phyloP scores from a whole-genome alignment of 2,113 vertebrate species.

The Heptranchias perlo region DNA sequence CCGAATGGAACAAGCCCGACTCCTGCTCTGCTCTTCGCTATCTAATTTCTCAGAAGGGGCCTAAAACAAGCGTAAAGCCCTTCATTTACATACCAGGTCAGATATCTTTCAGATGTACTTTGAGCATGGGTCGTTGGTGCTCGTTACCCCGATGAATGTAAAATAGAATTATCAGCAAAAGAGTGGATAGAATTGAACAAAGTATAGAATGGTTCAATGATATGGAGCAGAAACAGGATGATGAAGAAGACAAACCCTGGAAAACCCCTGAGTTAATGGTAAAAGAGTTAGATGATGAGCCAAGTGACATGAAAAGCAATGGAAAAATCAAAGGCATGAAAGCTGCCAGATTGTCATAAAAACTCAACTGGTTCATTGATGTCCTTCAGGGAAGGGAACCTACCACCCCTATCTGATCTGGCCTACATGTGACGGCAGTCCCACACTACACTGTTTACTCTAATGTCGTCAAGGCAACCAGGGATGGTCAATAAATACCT shows the following conservation, averaged over 20 bases:
- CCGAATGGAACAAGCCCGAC: background rate
- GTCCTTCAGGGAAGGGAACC: background rate
- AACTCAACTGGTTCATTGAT: background rate
- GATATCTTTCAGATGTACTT: background rate
- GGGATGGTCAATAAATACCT: background rate
- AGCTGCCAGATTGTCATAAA: background rate
- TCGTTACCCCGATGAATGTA: background rate
- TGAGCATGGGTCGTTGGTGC: background rate
- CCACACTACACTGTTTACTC: background rate
- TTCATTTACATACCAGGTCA: background rate
- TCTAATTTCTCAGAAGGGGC: background rate
- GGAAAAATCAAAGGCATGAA: background rate
- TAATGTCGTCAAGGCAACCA: background rate
- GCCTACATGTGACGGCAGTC: background rate
- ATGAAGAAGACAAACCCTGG: background rate
- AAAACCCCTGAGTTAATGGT: background rate
- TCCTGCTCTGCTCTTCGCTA: background rate
- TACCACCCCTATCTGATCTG: background rate
- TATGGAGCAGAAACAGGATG: background rate
- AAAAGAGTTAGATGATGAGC: background rate
- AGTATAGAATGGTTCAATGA: background rate
- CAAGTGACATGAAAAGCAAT: background rate
- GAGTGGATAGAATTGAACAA: background rate
- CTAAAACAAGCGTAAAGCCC: background rate
- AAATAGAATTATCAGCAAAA: background rate